Percentiles rank a stretch among this genome's conserved stretches.
phyloP scores from a whole-genome alignment of 2,113 vertebrate genomes.

The Etheostoma spectabile region DNA sequence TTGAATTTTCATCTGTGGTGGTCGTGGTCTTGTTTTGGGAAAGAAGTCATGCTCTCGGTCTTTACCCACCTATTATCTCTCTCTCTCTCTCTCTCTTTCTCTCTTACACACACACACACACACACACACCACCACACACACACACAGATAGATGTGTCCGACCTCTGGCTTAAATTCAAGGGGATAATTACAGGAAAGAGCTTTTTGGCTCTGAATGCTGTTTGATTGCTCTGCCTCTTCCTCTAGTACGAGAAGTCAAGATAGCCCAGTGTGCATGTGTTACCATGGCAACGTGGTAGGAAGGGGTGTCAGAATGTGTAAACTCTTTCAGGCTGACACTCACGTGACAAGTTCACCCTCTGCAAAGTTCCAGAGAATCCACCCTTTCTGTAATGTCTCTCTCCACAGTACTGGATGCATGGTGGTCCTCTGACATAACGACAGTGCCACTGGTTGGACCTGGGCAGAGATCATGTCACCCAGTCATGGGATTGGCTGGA shows the following conservation, averaged over 20 bases:
- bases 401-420: no score
- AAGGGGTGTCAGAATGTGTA: no score
- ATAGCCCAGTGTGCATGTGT: not conserved
- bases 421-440: no score
- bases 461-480: no score
- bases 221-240: slow-evolving; percentile 64
- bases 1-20: slow-evolving; percentile 1
- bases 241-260: slow-evolving; percentile 31
- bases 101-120: slow-evolving; percentile 16
- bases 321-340: no score
- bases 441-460: no score
- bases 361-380: no score
- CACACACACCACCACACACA: slow-evolving; percentile 3
- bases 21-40: slow-evolving; percentile 31
- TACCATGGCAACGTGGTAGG: no score
- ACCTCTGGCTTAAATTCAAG: slow-evolving; percentile 39
- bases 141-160: slow-evolving; percentile 5
- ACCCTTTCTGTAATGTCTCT: no score
- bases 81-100: not conserved
- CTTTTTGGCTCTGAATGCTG: slow-evolving; percentile 54
- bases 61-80: not conserved
- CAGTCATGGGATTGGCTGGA: no score
- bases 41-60: slow-evolving; percentile 9
- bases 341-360: no score
- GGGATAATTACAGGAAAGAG: slow-evolving; percentile 74